Base-by-base conservation (phyloP, 92 coral and sea anemone species). In the Nematostella vectensis region DNA sequence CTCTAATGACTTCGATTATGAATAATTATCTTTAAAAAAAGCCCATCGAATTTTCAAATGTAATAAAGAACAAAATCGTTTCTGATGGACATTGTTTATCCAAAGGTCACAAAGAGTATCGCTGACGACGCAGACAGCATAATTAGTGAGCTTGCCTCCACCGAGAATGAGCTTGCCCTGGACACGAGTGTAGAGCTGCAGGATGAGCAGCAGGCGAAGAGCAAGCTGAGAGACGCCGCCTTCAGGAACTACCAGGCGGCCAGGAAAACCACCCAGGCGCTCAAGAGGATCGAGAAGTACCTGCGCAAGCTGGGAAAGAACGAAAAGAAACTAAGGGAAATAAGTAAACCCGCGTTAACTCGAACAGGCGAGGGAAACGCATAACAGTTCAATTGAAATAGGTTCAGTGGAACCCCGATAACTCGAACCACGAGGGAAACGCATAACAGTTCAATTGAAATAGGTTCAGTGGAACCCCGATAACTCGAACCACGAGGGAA, bases 181-280 rank as follows among this genome's bases (percentile, higher is more conserved):
- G 88, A 81, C 53, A 72, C 88, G 0, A 78, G 63, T 12, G 61
- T 54, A 29, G 95, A 85, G 26, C 56, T 81, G 26, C 70, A 80
- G 37, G 95, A 85, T 31, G 95, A 85, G 64, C 31, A 68, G 30
- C 79, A 75, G 33, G 95, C 95, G 9, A 63, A 67, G 6, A 66
- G 52, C 27, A 85, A 81, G 61, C 37, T 85, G 22, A 65, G 55
- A 39, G 88, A 85, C 28, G 95, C 95, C 4, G 69, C 65, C 50
- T 29, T 57, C 24, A 54, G 87, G 38, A 85, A 81, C 42, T 62
- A 57, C 21, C 50, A 45, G 27, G 77, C 76, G 17, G 61, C 75
- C 3, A 47, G 70, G 45, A 76, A 67, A 45, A 76, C 88, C 3
- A 68, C 84, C 1, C 57, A 70, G 61, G 75, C 84, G 9, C 65